Conservation (phyloP, 2,113 vertebrate genomes). For the Enhydra lutris region DNA sequence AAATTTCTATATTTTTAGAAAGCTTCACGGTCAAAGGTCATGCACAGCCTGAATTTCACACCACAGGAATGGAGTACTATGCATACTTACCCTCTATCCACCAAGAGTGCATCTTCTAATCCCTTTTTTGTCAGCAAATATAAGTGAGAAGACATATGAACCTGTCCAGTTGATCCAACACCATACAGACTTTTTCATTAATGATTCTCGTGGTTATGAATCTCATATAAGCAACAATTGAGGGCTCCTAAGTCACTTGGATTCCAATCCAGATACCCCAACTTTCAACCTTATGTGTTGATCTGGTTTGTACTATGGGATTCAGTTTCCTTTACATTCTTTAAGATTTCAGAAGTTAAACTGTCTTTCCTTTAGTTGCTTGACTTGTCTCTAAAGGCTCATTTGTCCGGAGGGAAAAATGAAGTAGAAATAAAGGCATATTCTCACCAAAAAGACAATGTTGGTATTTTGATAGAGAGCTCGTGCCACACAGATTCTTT, state of each 20-base stretch:
- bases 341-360: background rate
- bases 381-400: background rate
- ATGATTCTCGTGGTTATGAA: background rate
- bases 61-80: background rate
- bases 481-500: slow-evolving; percentile 96
- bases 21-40: background rate
- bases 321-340: background rate
- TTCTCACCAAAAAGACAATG: slow-evolving; percentile 96
- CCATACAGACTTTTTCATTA: background rate
- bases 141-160: background rate
- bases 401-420: background rate
- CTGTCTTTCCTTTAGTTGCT: background rate
- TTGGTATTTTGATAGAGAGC: slow-evolving; percentile 99
- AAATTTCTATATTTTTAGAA: background rate
- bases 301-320: background rate
- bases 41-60: background rate
- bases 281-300: background rate
- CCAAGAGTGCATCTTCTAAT: background rate
- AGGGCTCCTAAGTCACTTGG: background rate
- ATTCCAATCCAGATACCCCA: background rate
- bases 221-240: background rate
- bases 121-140: background rate
- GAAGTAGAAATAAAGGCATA: background rate
- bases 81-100: background rate
- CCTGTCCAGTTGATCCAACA: background rate